Evolutionary conservation across 2,888 invertebrate species (phyloP).

Genomic region (Serrognathus titanus): DNA sequence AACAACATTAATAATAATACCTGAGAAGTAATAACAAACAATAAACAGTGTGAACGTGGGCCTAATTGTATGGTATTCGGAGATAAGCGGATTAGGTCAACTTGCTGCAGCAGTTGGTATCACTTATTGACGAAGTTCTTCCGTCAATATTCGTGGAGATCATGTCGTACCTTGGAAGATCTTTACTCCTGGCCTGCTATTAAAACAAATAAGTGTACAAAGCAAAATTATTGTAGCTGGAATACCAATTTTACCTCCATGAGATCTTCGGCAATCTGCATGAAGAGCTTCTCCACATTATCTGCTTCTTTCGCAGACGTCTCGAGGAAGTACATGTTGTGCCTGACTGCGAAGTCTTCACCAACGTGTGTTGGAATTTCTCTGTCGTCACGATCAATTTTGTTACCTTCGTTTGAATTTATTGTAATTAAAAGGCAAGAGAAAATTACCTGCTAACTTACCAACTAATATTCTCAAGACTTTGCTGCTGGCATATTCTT

Average conservation of each 20-base stretch:
- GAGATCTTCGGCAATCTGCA: conserved; percentile 92
- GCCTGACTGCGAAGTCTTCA: conserved; percentile 91
- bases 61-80: no score
- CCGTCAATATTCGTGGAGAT: conserved; percentile 69
- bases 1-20: no score
- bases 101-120: conserved; percentile 61
- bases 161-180: conserved; percentile 71
- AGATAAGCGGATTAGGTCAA: conserved; percentile 30
- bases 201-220: conserved; percentile 8
- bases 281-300: conserved; percentile 93
- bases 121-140: conserved; percentile 66
- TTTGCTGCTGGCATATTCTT: conserved; percentile 94
- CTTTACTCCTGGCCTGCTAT: conserved; percentile 83
- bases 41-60: no score
- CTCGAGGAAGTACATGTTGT: conserved; percentile 97
- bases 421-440: conserved; percentile 2
- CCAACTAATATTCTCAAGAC: conserved; percentile 93
- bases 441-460: conserved; percentile 46
- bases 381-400: conserved; percentile 93
- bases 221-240: not conserved
- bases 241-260: conserved; percentile 64
- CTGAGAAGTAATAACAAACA: no score
- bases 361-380: conserved; percentile 95
- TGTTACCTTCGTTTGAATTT: conserved; percentile 68
- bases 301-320: conserved; percentile 98